Evolutionary conservation across 2,797 vertebrate genomes (phyloP), one percentile per base, ranked within the genome.

Genomic region (Malacoctenus gilli): DNA sequence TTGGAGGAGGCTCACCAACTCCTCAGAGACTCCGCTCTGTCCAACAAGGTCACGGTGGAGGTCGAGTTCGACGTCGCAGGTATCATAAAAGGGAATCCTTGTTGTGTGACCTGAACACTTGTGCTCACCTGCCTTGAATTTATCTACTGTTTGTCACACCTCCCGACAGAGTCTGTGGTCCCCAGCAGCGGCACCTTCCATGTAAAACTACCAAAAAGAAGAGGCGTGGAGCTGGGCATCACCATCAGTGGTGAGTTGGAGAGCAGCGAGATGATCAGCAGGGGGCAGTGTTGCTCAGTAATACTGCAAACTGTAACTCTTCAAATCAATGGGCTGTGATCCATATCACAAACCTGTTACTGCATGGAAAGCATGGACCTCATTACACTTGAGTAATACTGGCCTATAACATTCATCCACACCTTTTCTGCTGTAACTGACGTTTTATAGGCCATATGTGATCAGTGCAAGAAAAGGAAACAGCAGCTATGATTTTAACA

Each of bases 111-210:
- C n/a, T n/a, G n/a, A 2, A 11, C 37, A 9, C 18, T 8, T 10
- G 14, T 8, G 0, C 3, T 1, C 39, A 4, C 19, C 4, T 11
- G 9, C 9, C 2, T 8, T 3, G 5, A 19, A 5, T 28, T 43
- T 21, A 38, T 23, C 15, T 36, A 1, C 9, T 10, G 35, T 7
- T 13, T 10, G 38, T 49, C 6, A 5, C 60, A 56, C 58, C 18
- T 52, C 19, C 52, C 8, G 46, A 25, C 76, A 99, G 97, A 99
- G 84, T 99, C 97, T 0, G 96, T 99, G 75, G 93, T 99, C 79
- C 97, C 97, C 14, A 99, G 97, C 91, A 99, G 97, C 2, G 97
- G 97, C 41, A 99, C 96, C 15, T 99, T 99, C 86, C 96, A 98
- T 0, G 96, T 99, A 44, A 99, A 99, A 86, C 88, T 99, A 36